phyloP scores from a whole-genome alignment of 2,888 invertebrate genomes.

The Diarsia dahlii region DNA sequence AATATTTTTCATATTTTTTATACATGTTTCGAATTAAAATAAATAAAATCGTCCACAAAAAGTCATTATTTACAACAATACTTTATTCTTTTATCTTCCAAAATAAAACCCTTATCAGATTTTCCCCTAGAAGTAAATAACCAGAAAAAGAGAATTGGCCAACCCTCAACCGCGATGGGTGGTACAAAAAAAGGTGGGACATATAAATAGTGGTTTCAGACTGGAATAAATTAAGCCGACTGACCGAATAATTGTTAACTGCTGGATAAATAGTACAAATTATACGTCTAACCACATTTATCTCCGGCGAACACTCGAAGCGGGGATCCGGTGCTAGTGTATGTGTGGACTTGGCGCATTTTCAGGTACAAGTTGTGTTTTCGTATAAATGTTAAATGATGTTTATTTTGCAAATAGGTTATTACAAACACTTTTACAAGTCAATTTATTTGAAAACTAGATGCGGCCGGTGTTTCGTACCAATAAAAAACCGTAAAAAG shows the following conservation, averaged over 20 bases:
- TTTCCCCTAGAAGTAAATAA: constrained; percentile 7
- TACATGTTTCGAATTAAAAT: constrained; percentile 3
- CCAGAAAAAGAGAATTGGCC: neutral
- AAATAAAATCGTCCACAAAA: constrained; percentile 10
- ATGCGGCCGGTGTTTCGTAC: too few relatives aligned
- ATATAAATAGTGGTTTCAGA: constrained; percentile 55
- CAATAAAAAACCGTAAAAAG: too few relatives aligned
- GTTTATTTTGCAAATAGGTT: too few relatives aligned
- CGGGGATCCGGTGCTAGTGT: constrained; percentile 42
- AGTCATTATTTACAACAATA: constrained; percentile 15
- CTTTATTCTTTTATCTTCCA: constrained; percentile 19
- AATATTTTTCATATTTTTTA: neutral
- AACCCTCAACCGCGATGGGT: constrained; percentile 39
- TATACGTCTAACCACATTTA: constrained; percentile 83
- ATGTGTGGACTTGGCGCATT: constrained; percentile 60
- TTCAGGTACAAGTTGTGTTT: too few relatives aligned
- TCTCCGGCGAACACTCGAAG: constrained; percentile 83
- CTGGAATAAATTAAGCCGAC: constrained; percentile 66
- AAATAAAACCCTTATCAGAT: constrained; percentile 38
- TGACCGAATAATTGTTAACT: constrained; percentile 76
- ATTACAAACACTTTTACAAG: too few relatives aligned
- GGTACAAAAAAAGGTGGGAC: constrained; percentile 39
- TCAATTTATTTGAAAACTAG: too few relatives aligned
- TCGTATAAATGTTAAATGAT: too few relatives aligned
- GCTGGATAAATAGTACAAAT: constrained; percentile 80